phyloP scores from a whole-genome alignment of 2,888 invertebrate species.

The Synanthedon formicaeformis region DNA sequence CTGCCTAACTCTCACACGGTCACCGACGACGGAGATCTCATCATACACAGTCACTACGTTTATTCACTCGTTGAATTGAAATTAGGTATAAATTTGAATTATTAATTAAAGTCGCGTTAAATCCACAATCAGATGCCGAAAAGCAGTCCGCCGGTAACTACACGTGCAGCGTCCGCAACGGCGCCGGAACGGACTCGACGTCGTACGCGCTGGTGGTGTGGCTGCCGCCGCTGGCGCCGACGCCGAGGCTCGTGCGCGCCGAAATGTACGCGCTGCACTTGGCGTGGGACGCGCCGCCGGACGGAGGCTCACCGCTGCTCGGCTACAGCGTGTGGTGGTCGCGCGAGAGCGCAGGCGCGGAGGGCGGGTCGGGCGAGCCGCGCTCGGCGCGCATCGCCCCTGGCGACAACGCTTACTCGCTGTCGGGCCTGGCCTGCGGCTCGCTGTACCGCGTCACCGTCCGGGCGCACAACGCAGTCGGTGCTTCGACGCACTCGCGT shows the following conservation, averaged over 20 bases:
- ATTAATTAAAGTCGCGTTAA: background rate
- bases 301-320: background rate
- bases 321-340: slow-evolving; percentile 39
- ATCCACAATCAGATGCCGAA: slow-evolving; percentile 65
- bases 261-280: slow-evolving; percentile 63
- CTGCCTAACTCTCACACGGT: slow-evolving; percentile 67
- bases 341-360: slow-evolving; percentile 45
- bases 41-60: slow-evolving; percentile 51
- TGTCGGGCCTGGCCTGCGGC: slow-evolving; percentile 78
- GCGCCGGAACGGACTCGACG: slow-evolving; percentile 82
- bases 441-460: slow-evolving; percentile 76
- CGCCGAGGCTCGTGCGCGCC: slow-evolving; percentile 72
- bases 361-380: slow-evolving; percentile 64
- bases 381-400: slow-evolving; percentile 8
- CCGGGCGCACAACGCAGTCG: slow-evolving; percentile 76
- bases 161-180: slow-evolving; percentile 81
- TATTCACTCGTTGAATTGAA: no score
- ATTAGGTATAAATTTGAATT: no score
- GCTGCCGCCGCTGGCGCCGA: slow-evolving; percentile 75
- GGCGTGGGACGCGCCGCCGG: slow-evolving; percentile 70
- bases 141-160: slow-evolving; percentile 77
- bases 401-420: slow-evolving; percentile 48
- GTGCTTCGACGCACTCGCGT: slow-evolving; percentile 73
- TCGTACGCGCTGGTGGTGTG: slow-evolving; percentile 77
- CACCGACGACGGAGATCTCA: slow-evolving; percentile 71